phyloP scores from a whole-genome alignment of 2,797 vertebrate genomes.

The Periophthalmus magnuspinnatus region DNA sequence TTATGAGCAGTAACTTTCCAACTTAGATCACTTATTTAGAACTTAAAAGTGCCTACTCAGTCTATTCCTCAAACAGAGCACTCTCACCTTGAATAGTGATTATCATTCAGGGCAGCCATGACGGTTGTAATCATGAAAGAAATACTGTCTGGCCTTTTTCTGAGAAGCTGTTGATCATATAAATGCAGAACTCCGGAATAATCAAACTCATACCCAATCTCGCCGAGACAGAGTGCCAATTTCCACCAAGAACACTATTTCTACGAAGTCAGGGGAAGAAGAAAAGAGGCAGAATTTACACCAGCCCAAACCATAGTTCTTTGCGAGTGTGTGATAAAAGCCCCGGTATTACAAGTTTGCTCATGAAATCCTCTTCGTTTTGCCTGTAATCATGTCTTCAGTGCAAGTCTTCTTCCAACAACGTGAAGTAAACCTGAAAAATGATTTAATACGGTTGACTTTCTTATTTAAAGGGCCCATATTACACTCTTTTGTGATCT shows the following conservation, averaged over 20 bases:
- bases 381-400: conserved; percentile 19
- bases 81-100: conserved; percentile 51
- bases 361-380: conserved; percentile 58
- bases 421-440: neutral
- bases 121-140: conserved; percentile 49
- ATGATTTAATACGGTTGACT: neutral
- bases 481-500: too few species aligned
- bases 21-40: conserved; percentile 15
- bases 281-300: conserved; percentile 29
- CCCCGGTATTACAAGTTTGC: conserved; percentile 43
- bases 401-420: conserved; percentile 8
- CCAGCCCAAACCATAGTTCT: conserved; percentile 30
- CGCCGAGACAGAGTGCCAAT: conserved; percentile 26
- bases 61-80: conserved; percentile 13
- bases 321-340: conserved; percentile 29
- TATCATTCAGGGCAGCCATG: conserved; percentile 49
- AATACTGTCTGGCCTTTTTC: conserved; percentile 45
- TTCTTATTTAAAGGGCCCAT: too few species aligned
- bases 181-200: conserved; percentile 50
- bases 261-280: conserved; percentile 46
- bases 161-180: conserved; percentile 34
- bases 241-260: conserved; percentile 23
- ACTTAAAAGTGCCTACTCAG: conserved; percentile 14
- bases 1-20: conserved; percentile 18
- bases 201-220: conserved; percentile 44